Percentiles rank a stretch among this genome's conserved stretches.
phyloP scores from a whole-genome alignment of 1,140 invertebrate genomes.

The Zaprionus tsacasi region DNA sequence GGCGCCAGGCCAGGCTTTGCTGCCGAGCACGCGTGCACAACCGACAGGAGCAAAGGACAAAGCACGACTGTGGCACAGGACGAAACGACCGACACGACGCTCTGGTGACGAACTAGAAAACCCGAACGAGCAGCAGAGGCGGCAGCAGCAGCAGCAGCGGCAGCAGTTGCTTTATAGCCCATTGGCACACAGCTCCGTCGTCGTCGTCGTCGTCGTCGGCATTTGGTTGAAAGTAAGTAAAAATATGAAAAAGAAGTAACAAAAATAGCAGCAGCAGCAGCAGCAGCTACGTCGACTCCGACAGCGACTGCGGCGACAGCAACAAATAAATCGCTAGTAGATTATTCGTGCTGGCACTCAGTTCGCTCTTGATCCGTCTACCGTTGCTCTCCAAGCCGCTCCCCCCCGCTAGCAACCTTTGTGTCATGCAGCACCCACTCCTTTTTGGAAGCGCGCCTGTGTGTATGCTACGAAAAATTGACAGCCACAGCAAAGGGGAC shows the following conservation, averaged over 20 bases:
- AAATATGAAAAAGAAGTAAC: slow-evolving; percentile 81
- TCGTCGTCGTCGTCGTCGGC: slow-evolving; percentile 31
- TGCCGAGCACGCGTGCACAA: slow-evolving; percentile 63
- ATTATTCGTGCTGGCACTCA: slow-evolving; percentile 78
- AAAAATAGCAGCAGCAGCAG: slow-evolving; percentile 64
- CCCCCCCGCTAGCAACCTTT: not conserved
- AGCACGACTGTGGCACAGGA: slow-evolving; percentile 61
- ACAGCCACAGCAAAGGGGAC: slow-evolving; percentile 70
- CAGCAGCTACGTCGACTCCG: slow-evolving; percentile 14
- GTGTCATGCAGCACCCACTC: slow-evolving; percentile 18
- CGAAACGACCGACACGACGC: slow-evolving; percentile 27
- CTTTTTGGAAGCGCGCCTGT: slow-evolving; percentile 63
- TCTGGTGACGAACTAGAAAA: slow-evolving; percentile 47
- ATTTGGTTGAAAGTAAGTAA: slow-evolving; percentile 68
- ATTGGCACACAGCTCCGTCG: slow-evolving; percentile 30
- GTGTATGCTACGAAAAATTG: slow-evolving; percentile 81
- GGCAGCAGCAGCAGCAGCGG: slow-evolving; percentile 40
- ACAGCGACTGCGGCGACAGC: slow-evolving; percentile 47
- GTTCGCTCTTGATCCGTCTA: slow-evolving; percentile 12
- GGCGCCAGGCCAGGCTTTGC: slow-evolving; percentile 32
- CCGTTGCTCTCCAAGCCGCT: not conserved
- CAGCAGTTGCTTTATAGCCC: slow-evolving; percentile 44
- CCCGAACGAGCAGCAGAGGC: slow-evolving; percentile 37
- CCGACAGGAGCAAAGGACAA: slow-evolving; percentile 78
- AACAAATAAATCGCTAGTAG: slow-evolving; percentile 80